Evolutionary conservation across 2,113 vertebrate species (phyloP).

Genomic region (Pipra filicauda): DNA sequence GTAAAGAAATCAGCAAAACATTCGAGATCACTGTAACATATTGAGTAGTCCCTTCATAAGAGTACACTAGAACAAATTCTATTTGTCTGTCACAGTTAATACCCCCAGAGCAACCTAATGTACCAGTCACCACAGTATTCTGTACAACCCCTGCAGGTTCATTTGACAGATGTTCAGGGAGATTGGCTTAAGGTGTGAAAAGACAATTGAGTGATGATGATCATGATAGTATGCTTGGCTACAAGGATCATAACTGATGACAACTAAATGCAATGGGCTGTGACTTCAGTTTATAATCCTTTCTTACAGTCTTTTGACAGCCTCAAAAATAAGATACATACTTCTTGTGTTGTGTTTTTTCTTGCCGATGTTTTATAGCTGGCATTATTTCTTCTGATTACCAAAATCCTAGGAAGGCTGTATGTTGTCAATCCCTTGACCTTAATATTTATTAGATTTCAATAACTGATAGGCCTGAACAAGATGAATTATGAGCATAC

Average conservation of each 20-base stretch:
- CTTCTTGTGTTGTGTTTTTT: neutral
- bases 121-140: neutral
- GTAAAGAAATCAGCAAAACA: neutral
- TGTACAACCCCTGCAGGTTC: neutral
- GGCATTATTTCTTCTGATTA: neutral
- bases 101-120: neutral
- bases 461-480: neutral
- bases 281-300: neutral
- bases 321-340: neutral
- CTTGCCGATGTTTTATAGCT: neutral
- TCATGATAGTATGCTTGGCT: neutral
- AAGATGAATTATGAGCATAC: neutral
- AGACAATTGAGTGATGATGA: neutral
- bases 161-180: neutral
- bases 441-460: neutral
- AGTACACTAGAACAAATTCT: conserved; percentile 4
- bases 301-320: neutral
- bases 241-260: neutral
- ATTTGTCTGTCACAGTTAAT: neutral
- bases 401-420: neutral
- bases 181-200: conserved; percentile 3
- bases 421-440: neutral
- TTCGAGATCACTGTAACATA: neutral
- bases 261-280: neutral
- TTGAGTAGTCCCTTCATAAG: neutral